Percentiles rank a stretch among this genome's conserved stretches.
Evolutionary conservation across 2,888 invertebrate species (phyloP).

Genomic region (Caenorhabditis panamensis): DNA sequence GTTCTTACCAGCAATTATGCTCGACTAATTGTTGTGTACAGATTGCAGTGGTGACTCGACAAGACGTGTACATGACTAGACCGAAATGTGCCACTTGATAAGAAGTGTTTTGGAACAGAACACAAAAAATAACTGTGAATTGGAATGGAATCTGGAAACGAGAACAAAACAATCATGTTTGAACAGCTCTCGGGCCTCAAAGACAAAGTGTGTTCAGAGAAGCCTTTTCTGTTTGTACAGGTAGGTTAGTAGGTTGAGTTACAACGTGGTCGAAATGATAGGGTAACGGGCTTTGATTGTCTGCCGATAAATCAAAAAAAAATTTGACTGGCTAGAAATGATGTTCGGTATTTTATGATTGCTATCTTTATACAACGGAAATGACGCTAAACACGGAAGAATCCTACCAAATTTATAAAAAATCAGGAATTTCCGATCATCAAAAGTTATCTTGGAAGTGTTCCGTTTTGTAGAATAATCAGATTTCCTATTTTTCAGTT

Average conservation of each 20-base stretch:
- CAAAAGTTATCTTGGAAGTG: not conserved
- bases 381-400: not conserved
- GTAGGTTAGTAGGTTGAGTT: not conserved
- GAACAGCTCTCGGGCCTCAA: conserved; percentile 29
- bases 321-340: no score
- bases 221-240: not conserved
- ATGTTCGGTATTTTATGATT: not conserved
- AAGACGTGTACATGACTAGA: not conserved
- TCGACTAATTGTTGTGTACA: not conserved
- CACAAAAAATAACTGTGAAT: not conserved
- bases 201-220: not conserved
- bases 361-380: not conserved
- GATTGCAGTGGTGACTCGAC: not conserved
- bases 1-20: not conserved
- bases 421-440: conserved; percentile 9
- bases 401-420: not conserved
- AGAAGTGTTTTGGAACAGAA: not conserved
- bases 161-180: conserved; percentile 34
- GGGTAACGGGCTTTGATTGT: no score
- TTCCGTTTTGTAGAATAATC: conserved; percentile 1
- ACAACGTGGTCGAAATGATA: not conserved
- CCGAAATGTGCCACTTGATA: not conserved
- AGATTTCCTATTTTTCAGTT: conserved; percentile 10
- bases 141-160: not conserved
- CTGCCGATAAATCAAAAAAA: no score